phyloP scores from a whole-genome alignment of 23 tunicate species.

The Pegea sp. region DNA sequence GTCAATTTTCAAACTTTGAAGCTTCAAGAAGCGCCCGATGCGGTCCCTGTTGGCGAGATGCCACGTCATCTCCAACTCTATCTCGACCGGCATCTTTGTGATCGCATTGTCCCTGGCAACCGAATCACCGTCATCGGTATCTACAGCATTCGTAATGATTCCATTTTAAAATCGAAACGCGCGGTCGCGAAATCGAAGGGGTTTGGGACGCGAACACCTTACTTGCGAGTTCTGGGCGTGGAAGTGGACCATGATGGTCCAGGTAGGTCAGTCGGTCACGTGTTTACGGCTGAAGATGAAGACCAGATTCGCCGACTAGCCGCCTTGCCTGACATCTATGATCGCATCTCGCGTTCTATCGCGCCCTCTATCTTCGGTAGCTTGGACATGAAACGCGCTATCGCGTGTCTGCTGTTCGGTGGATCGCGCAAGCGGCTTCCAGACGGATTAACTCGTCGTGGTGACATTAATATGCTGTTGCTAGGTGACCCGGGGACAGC shows the following conservation, averaged over 20 bases:
- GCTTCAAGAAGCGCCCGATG: conserved; percentile 97
- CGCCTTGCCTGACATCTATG: conserved; percentile 64
- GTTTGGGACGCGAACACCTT: conserved; percentile 23
- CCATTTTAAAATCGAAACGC: background rate
- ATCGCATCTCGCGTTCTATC: conserved; percentile 68
- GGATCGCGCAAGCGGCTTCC: conserved; percentile 96
- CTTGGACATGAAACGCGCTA: conserved; percentile 68
- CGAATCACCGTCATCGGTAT: conserved; percentile 81
- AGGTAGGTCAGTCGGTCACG: conserved; percentile 39
- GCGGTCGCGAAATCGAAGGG: background rate
- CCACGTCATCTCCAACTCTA: conserved; percentile 91
- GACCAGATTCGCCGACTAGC: conserved; percentile 72
- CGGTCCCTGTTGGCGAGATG: conserved; percentile 98
- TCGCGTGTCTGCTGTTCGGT: conserved; percentile 86
- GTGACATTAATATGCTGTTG: conserved; percentile 80
- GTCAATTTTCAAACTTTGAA: conserved; percentile 97
- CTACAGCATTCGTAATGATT: conserved; percentile 64
- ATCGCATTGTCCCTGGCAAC: conserved; percentile 94
- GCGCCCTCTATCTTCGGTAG: conserved; percentile 99
- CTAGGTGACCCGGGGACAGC: conserved; percentile 99
- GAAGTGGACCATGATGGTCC: conserved; percentile 90
- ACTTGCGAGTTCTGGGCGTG: conserved; percentile 87
- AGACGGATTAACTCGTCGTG: conserved; percentile 88
- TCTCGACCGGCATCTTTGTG: conserved; percentile 74
- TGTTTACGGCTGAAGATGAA: conserved; percentile 65